A percentile compares a stretch with the other conserved stretches of the same genome.
Conservation (phyloP, 2,797 vertebrate genomes). For the Urocyon cinereoargenteus region DNA sequence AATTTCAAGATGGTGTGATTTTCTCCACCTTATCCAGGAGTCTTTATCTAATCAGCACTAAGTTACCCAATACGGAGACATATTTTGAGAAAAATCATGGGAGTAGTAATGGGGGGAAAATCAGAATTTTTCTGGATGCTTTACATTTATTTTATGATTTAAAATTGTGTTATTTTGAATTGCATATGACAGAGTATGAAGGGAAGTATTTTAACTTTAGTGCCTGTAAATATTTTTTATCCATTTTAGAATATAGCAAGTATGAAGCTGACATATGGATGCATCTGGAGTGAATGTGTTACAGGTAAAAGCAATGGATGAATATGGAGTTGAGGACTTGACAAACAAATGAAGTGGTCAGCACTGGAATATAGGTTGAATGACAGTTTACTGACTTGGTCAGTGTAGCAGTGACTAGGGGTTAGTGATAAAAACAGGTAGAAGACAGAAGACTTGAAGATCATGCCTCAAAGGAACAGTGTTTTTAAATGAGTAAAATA, state of each 20-base stretch:
- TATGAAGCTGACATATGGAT: neutral
- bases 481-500: slow-evolving; percentile 10
- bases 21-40: neutral
- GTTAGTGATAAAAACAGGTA: neutral
- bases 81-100: neutral
- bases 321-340: neutral
- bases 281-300: neutral
- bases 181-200: neutral
- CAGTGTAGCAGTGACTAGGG: neutral
- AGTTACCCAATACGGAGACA: neutral
- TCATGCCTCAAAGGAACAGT: neutral
- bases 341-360: neutral
- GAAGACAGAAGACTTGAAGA: neutral
- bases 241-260: neutral
- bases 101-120: neutral
- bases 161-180: neutral
- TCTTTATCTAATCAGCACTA: neutral
- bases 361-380: neutral
- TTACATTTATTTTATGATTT: neutral
- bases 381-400: neutral
- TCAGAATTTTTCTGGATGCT: neutral
- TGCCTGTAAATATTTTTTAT: neutral
- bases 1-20: neutral
- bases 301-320: neutral
- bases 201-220: neutral